These are phyloP conservation scores for Trichomycterus rosablanca DNA, from an alignment of 2,113 vertebrate species.

Conservation along the genomic window DNA sequence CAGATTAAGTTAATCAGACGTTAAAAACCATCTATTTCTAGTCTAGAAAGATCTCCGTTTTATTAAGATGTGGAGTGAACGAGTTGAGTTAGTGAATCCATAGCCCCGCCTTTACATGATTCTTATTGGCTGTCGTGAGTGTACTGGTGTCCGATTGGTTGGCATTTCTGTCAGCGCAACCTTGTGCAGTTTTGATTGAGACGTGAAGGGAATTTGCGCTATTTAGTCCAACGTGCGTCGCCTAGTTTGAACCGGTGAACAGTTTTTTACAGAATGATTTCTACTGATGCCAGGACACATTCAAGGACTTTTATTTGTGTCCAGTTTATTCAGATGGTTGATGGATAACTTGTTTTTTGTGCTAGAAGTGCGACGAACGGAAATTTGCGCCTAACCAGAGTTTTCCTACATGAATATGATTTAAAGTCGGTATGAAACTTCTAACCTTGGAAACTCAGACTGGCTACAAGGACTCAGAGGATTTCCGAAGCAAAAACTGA, in stretches of 20 bases:
- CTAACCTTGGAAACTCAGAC: not conserved
- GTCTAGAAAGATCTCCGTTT: too few relatives aligned
- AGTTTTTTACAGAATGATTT: not conserved
- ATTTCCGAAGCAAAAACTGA: too few relatives aligned
- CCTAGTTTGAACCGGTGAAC: slow-evolving; percentile 2
- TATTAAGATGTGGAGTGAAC: too few relatives aligned
- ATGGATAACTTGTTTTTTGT: slow-evolving; percentile 17
- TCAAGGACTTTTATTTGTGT: not conserved
- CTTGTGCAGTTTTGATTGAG: slow-evolving; percentile 3
- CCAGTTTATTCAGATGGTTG: slow-evolving; percentile 3
- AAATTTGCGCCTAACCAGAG: not conserved
- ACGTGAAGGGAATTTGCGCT: not conserved
- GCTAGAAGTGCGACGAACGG: not conserved
- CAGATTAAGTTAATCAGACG: too few relatives aligned
- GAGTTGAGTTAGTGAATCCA: not conserved
- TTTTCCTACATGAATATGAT: not conserved
- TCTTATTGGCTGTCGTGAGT: not conserved
- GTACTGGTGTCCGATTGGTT: slow-evolving; percentile 3
- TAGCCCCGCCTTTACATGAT: not conserved
- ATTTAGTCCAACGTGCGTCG: not conserved
- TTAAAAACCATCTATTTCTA: too few relatives aligned
- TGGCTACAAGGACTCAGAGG: not conserved
- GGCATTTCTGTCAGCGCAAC: not conserved
- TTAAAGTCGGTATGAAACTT: not conserved
- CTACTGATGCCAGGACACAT: not conserved